Evolutionary conservation across 1,140 invertebrate species (phyloP).

Genomic region (Drosophila oshimai): DNA sequence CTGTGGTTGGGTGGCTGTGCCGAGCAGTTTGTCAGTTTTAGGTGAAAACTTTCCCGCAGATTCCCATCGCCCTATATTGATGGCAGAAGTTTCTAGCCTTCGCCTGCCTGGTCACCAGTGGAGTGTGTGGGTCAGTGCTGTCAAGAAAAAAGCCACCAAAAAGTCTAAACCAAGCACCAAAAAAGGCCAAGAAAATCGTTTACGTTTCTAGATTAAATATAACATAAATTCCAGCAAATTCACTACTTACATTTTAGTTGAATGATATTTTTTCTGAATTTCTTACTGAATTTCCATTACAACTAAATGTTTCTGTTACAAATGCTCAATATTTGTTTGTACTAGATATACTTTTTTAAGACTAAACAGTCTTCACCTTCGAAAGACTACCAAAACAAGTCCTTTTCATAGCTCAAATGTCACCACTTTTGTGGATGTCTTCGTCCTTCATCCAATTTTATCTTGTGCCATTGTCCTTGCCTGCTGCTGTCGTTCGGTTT

Average conservation of each 20-base stretch:
- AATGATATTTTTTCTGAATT: too few species aligned
- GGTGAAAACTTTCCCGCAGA: conserved; percentile 68
- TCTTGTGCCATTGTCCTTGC: conserved; percentile 7
- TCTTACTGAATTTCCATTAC: too few species aligned
- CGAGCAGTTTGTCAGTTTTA: conserved; percentile 64
- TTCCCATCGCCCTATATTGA: conserved; percentile 44
- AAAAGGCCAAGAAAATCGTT: background rate
- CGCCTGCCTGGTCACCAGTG: background rate
- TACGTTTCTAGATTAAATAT: too few species aligned
- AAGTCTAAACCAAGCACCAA: background rate
- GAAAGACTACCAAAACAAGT: too few species aligned
- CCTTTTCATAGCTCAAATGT: background rate
- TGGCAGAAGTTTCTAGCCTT: conserved; percentile 33
- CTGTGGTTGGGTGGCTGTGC: conserved; percentile 1
- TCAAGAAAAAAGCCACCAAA: background rate
- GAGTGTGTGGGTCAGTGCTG: background rate
- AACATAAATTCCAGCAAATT: too few species aligned
- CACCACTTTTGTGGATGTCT: background rate
- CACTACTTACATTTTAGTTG: too few species aligned
- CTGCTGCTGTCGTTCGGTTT: conserved; percentile 29
- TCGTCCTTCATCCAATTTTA: background rate
- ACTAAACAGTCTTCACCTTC: too few species aligned
- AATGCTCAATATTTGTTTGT: too few species aligned
- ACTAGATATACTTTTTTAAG: too few species aligned
- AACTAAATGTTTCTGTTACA: too few species aligned